Base-by-base conservation (phyloP, 1,140 invertebrate genomes). In the Zaprionus ornatus region DNA sequence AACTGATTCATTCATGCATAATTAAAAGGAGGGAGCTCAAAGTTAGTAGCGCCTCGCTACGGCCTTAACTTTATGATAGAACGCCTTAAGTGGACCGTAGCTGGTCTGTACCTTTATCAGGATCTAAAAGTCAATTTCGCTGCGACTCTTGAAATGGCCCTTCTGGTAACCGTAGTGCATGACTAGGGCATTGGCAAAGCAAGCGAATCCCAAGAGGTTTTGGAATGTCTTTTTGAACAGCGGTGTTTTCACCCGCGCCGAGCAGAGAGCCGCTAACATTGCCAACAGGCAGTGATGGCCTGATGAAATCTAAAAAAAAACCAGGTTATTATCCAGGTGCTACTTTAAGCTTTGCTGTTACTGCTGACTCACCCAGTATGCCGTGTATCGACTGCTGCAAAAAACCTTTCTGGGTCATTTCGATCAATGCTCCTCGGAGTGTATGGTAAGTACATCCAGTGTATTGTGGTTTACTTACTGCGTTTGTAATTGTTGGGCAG, bases 141-240 rank as follows among this genome's bases (percentile, higher is more conserved):
- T 62, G 32, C 79, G 70, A 4, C 19, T 72, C 55, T 25, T 85
- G 52, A 92, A 90, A 59, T 85, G 92, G 7, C 88, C 86, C 15
- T 87, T 92, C 63, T 91, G 55, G 48, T 92, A 92, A n/a, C 91
- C 91, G 59, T 91, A 92, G 70, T 92, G 90, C 7, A 87, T 82
- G 29, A 77, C 64, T 45, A 92, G 45, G 1, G 90, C 88, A 25
- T 91, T 78, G n/a, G 86, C 79, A 40, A 92, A 92, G 42, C 85
- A 84, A 0, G 73, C 50, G 17, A 91, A 66, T 13, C 91, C 90
- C 54, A 91, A 50, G 19, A 92, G 77, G 61, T 87, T 92, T 15
- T 92, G 91, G 12, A 91, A 72, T 0, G 87, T 64, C 60, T 92
- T 92, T 40, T 84, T 91, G 0, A 91, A 55, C 29, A 92, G 55